Conservation (phyloP, 1,140 invertebrate species). For the Drosophila nasuta region DNA sequence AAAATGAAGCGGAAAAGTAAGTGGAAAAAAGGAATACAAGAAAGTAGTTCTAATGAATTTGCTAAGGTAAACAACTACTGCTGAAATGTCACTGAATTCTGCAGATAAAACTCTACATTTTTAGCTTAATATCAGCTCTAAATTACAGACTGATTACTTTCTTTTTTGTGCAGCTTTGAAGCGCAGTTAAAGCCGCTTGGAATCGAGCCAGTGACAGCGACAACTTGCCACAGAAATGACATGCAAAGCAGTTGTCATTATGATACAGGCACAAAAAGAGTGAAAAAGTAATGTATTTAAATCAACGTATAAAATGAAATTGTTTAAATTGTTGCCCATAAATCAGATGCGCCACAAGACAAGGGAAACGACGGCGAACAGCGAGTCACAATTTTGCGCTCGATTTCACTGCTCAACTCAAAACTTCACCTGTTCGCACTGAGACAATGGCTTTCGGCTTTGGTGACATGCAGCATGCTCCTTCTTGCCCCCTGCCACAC, state of each 20-base stretch:
- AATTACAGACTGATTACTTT: constrained; percentile 2
- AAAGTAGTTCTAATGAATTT: constrained; percentile 2
- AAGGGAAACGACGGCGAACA: constrained; percentile 24
- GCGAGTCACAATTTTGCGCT: constrained; percentile 67
- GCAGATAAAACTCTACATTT: background rate
- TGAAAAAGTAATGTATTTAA: constrained; percentile 31
- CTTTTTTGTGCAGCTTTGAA: constrained; percentile 20
- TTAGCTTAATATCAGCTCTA: too few species aligned
- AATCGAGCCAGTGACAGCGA: constrained; percentile 54
- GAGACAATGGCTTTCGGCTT: constrained; percentile 67
- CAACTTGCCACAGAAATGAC: constrained; percentile 67
- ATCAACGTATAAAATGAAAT: constrained; percentile 73
- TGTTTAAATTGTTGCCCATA: constrained; percentile 75
- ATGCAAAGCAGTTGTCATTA: constrained; percentile 81
- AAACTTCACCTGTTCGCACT: constrained; percentile 73
- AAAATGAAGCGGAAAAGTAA: background rate
- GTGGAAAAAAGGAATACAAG: background rate
- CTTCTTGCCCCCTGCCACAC: background rate
- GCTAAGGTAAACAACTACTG: background rate
- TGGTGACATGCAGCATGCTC: constrained; percentile 60
- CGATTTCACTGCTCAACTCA: constrained; percentile 70
- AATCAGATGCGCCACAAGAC: constrained; percentile 61
- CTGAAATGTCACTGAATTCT: background rate
- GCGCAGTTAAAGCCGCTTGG: constrained; percentile 36
- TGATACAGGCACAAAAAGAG: constrained; percentile 44